Conservation (phyloP, 2,113 vertebrate genomes). For the Nyctibius bracteatus region DNA sequence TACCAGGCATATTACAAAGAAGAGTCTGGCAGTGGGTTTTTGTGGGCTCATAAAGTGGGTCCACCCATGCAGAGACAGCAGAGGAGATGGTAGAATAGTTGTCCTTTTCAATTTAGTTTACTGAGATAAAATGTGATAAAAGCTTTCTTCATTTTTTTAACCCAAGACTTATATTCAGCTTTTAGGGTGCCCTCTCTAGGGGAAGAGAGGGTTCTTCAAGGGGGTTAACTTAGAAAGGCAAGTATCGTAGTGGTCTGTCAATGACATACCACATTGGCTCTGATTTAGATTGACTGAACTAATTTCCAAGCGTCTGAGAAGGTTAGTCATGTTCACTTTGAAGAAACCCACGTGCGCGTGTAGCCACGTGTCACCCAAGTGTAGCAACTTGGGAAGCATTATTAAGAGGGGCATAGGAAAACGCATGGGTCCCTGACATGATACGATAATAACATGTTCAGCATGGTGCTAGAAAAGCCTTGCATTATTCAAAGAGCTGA, state of each 20-base stretch:
- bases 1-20: background rate
- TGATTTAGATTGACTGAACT: background rate
- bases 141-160: background rate
- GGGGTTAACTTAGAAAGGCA: background rate
- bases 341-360: background rate
- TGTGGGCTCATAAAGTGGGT: background rate
- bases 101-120: background rate
- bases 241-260: background rate
- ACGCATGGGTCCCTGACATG: conserved; percentile 17
- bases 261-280: background rate
- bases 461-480: conserved; percentile 18
- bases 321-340: background rate
- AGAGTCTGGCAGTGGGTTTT: background rate
- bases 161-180: background rate
- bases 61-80: background rate
- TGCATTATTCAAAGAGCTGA: conserved; percentile 51
- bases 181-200: background rate
- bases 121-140: background rate
- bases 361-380: background rate
- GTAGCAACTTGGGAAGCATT: background rate
- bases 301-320: background rate
- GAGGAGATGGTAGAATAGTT: background rate
- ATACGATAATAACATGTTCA: conserved; percentile 42
- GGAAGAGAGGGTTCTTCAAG: background rate
- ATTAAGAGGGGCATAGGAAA: conserved; percentile 12